Evolutionary conservation across 2,888 invertebrate genomes (phyloP), one percentile per base, ranked within the genome.

Genomic region (Antitype chi): DNA sequence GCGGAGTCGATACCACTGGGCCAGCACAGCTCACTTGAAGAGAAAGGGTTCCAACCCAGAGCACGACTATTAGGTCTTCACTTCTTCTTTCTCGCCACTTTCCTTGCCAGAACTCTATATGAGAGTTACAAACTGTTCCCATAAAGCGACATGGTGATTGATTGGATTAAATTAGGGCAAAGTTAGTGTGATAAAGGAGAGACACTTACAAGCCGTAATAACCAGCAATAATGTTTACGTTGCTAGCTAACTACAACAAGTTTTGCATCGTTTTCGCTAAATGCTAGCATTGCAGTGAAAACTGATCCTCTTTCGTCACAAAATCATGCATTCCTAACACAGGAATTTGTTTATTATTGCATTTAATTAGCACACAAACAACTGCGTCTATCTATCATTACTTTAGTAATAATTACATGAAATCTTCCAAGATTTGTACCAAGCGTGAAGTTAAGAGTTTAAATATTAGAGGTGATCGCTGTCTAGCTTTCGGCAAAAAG

Each of bases 401-500:
- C 28, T 23, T 43, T 32, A 2, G 6, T 32, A 49, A 63, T 47
- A 64, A 28, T 55, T 49, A 49, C 1, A 43, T 15, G 15, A 66
- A 59, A 59, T 23, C 32, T 53, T 20, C 9, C 23, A 15, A 68
- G 38, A 80, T 77, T 23, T 70, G 72, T 82, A 85, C 84, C 85
- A 84, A 82, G 74, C 78, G 86, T 78, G 71, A 76, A 80, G 52
- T 70, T 72, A 59, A 62, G 13, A 62, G 43, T 67, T 66, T 57
- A 66, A 25, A 59, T 69, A 60, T 70, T 78, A 89, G 75, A 63
- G 85, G 77, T 80, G 75, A 70, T 81, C 80, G 80, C 71, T 80
- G 69, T 84, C 47, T 57, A 69, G 87, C 89, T 85, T 87, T 66
- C 64, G 43, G 74, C 72, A 69, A 55, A 75, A 72, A 79, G 78